Evolutionary conservation across 2,888 invertebrate species (phyloP).

Genomic region (Philereme transversata): DNA sequence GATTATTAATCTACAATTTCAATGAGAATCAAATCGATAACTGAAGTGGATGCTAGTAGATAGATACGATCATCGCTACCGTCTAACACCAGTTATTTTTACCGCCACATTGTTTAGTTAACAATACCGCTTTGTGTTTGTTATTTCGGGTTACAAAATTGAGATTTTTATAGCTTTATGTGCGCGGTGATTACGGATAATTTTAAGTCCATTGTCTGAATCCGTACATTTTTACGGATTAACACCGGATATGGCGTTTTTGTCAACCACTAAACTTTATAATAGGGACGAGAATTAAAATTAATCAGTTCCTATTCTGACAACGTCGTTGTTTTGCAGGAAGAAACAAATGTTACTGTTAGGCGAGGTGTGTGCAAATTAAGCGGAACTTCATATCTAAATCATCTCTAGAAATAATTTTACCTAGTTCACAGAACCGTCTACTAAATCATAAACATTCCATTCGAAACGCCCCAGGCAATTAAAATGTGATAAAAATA

Average conservation of each 20-base stretch:
- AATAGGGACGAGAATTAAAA: no score
- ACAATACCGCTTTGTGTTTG: conserved; percentile 26
- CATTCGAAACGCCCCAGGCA: conserved; percentile 39
- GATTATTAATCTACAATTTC: conserved; percentile 16
- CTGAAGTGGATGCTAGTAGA: conserved; percentile 23
- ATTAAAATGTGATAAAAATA: conserved; percentile 65
- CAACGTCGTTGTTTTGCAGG: neutral
- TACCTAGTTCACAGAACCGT: conserved; percentile 14
- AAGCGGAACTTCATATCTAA: conserved; percentile 5
- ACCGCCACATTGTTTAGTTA: conserved; percentile 33
- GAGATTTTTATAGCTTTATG: conserved; percentile 10
- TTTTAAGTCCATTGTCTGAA: conserved; percentile 9
- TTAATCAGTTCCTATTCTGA: no score
- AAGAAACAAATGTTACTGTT: conserved; percentile 5
- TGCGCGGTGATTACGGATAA: conserved; percentile 6
- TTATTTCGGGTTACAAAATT: conserved; percentile 18
- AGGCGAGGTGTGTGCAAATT: neutral
- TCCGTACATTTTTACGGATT: conserved; percentile 1
- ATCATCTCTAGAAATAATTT: conserved; percentile 18
- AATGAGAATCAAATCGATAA: conserved; percentile 31
- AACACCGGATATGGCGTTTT: neutral
- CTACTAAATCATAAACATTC: conserved; percentile 35
- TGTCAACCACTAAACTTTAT: no score
- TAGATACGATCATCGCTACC: conserved; percentile 31
- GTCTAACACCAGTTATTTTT: conserved; percentile 29